A percentile compares a stretch with the other conserved stretches of the same genome.
Conservation (phyloP, 2,797 vertebrate species). For the Salarias fasciatus region DNA sequence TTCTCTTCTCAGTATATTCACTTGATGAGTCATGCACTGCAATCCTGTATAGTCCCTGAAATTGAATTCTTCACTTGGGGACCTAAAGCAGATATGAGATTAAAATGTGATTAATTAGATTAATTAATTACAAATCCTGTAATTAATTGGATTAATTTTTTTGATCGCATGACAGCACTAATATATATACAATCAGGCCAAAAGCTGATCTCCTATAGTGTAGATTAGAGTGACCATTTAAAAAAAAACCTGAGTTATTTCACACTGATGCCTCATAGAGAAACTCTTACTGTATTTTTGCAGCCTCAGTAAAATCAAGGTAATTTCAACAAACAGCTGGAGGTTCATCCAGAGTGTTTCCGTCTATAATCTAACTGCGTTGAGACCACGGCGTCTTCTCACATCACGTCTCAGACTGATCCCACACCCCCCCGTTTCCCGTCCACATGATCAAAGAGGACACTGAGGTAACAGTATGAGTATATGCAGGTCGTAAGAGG, state of each 20-base stretch:
- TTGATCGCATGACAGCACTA: no score
- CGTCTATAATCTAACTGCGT: background rate
- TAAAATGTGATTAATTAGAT: no score
- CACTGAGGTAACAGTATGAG: background rate
- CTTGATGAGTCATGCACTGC: no score
- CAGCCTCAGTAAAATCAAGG: background rate
- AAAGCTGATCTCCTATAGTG: background rate
- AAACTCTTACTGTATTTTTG: background rate
- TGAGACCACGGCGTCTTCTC: background rate
- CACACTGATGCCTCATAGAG: background rate
- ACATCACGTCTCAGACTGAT: background rate
- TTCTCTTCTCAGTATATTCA: no score
- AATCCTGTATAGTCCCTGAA: no score
- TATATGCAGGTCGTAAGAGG: background rate
- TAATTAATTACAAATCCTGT: no score
- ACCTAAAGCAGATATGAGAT: no score
- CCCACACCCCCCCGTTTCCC: background rate
- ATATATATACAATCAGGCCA: background rate
- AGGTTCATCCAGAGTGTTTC: background rate
- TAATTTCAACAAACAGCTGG: background rate
- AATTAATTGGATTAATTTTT: no score
- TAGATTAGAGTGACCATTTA: background rate
- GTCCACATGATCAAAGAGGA: background rate
- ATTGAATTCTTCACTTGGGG: no score
- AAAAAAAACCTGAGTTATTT: background rate